These are phyloP conservation scores for Alces alces DNA, from an alignment of 2,113 vertebrate species.

Conservation along the genomic window DNA sequence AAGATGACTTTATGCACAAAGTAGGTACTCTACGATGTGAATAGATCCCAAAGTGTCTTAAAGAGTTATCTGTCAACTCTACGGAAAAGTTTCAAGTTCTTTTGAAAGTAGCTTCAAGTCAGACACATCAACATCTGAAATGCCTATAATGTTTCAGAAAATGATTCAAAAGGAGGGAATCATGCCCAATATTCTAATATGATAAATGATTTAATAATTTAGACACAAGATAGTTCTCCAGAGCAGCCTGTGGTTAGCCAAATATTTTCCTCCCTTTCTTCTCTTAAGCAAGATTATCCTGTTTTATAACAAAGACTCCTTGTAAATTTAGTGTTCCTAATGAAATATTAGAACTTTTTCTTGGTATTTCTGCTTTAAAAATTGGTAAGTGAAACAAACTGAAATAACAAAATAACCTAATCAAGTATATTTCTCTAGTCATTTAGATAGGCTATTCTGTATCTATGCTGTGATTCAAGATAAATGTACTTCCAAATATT, in stretches of 20 bases:
- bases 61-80: background rate
- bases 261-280: constrained; percentile 8
- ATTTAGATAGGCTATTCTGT: constrained; percentile 24
- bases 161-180: background rate
- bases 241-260: background rate
- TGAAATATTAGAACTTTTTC: constrained; percentile 5
- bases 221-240: background rate
- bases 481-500: constrained; percentile 47
- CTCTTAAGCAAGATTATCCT: background rate
- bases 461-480: constrained; percentile 38
- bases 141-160: background rate
- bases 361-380: background rate
- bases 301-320: background rate
- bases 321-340: background rate
- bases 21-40: background rate
- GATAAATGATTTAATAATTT: constrained; percentile 41
- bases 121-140: background rate
- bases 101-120: background rate
- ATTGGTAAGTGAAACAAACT: background rate
- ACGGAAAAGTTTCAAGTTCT: background rate
- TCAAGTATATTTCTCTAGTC: constrained; percentile 35
- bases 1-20: background rate
- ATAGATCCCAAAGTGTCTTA: background rate
- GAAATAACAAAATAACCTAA: background rate
- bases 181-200: background rate